Conservation (phyloP, 2,113 vertebrate species). For the Protobothrops flavoviridis region DNA sequence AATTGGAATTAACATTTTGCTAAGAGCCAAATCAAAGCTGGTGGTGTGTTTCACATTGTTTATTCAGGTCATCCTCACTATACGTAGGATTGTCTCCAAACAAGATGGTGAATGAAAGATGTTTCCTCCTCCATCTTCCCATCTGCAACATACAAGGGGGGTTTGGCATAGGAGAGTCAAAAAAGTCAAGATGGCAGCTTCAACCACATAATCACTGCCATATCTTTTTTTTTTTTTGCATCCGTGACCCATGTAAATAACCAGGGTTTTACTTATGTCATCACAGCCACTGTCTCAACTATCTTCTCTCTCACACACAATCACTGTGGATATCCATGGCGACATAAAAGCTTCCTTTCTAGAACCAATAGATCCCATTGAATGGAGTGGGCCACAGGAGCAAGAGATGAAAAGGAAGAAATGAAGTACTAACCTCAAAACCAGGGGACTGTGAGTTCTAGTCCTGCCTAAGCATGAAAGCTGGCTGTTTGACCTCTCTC, state of each 20-base stretch:
- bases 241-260: background rate
- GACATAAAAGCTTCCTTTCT: background rate
- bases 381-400: background rate
- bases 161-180: background rate
- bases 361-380: background rate
- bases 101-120: background rate
- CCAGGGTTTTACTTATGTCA: background rate
- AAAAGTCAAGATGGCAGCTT: background rate
- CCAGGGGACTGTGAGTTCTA: background rate
- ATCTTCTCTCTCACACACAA: background rate
- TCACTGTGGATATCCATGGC: background rate
- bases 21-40: conserved; percentile 34
- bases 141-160: background rate
- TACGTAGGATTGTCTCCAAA: background rate
- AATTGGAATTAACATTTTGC: conserved; percentile 43
- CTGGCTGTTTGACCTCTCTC: background rate
- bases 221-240: background rate
- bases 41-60: background rate
- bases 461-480: background rate
- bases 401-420: background rate
- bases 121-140: background rate
- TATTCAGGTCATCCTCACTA: background rate
- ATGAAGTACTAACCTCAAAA: background rate
- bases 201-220: background rate
- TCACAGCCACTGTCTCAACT: background rate